These are phyloP conservation scores for Tribolium madens DNA, from an alignment of 1,140 invertebrate species.

Conservation along the genomic window DNA sequence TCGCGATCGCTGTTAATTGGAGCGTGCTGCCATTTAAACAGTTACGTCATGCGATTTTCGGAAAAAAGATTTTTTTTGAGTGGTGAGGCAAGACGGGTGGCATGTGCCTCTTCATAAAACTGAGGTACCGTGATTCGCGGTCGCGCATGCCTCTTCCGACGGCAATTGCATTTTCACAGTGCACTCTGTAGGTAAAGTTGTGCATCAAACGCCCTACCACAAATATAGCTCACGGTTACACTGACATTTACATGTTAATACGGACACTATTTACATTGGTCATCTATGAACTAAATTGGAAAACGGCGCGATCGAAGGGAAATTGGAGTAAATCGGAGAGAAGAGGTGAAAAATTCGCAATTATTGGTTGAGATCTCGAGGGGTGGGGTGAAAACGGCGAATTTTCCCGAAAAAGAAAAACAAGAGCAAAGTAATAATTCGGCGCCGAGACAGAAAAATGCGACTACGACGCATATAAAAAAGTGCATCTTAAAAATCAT, in stretches of 20 bases:
- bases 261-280: constrained; percentile 56
- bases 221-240: constrained; percentile 62
- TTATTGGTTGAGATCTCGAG: background rate
- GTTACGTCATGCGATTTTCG: background rate
- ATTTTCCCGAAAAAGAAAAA: constrained; percentile 56
- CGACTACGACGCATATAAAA: constrained; percentile 63
- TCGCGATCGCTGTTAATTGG: background rate
- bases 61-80: background rate
- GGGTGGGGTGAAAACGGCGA: constrained; percentile 50
- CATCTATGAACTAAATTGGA: constrained; percentile 13
- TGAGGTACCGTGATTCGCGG: constrained; percentile 24
- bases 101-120: constrained; percentile 46
- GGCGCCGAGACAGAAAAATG: constrained; percentile 63
- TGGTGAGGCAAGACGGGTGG: background rate
- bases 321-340: background rate
- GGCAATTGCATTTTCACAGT: constrained; percentile 29
- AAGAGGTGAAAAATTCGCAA: background rate
- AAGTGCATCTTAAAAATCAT: constrained; percentile 66
- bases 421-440: constrained; percentile 59
- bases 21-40: background rate
- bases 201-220: constrained; percentile 46
- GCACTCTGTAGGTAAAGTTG: constrained; percentile 51
- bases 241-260: constrained; percentile 64
- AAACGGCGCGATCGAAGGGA: background rate
- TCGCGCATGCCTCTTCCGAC: constrained; percentile 18